These are phyloP conservation scores for Tangara arthus DNA, from an alignment of 2,797 vertebrate species.

Conservation along the genomic window DNA sequence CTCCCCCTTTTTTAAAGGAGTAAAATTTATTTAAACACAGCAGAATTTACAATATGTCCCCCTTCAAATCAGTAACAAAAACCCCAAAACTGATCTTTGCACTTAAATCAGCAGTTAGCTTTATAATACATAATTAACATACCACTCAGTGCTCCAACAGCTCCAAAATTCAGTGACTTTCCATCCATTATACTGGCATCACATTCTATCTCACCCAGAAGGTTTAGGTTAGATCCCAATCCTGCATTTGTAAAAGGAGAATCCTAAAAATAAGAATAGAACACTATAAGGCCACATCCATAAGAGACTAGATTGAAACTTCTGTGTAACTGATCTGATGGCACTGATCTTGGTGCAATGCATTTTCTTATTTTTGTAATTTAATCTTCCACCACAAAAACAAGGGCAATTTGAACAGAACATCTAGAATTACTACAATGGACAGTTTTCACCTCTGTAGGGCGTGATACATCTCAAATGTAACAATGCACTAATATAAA, in stretches of 20 bases:
- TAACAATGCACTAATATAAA: neutral
- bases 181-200: slow-evolving; percentile 99
- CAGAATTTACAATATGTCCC: neutral
- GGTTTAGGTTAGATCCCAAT: slow-evolving; percentile 96
- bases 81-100: neutral
- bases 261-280: slow-evolving; percentile 83
- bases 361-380: neutral
- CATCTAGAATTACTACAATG: neutral
- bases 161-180: slow-evolving; percentile 94
- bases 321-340: neutral
- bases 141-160: slow-evolving; percentile 95
- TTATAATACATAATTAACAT: slow-evolving; percentile 57
- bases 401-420: neutral
- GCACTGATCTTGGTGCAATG: neutral
- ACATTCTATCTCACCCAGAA: slow-evolving; percentile 96
- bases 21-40: neutral
- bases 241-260: slow-evolving; percentile 98
- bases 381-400: neutral
- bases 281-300: neutral
- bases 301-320: neutral
- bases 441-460: neutral
- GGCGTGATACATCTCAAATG: neutral
- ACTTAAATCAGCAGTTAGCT: neutral
- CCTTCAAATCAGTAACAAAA: neutral
- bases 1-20: neutral